Conservation (phyloP, 2,888 invertebrate species). For the Xestia c-nigrum region DNA sequence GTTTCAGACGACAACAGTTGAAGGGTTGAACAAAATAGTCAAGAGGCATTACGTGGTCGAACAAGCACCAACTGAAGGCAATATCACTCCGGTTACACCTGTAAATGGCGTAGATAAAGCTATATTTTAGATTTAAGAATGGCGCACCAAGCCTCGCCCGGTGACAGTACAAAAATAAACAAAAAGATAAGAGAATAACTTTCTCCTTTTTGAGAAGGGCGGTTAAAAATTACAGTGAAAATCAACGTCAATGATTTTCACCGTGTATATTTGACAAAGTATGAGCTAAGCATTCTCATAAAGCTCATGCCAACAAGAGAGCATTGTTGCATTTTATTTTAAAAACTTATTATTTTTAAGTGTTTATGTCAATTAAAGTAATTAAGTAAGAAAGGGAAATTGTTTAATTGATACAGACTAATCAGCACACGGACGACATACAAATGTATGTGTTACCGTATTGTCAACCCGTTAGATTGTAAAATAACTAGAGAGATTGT, state of each 20-base stretch:
- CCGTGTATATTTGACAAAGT: neutral
- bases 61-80: constrained; percentile 54
- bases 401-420: constrained; percentile 1
- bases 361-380: neutral
- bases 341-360: constrained; percentile 12
- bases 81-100: neutral
- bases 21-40: constrained; percentile 76
- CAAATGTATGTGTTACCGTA: too few relatives aligned
- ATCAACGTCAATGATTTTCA: neutral
- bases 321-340: neutral
- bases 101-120: neutral
- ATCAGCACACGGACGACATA: too few relatives aligned
- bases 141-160: neutral
- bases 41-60: constrained; percentile 75
- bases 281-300: constrained; percentile 6
- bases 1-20: constrained; percentile 81
- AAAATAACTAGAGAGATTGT: too few relatives aligned
- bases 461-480: too few relatives aligned
- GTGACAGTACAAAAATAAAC: neutral
- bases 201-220: neutral
- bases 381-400: neutral
- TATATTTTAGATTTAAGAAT: neutral
- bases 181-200: neutral
- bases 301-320: neutral
- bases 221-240: neutral